These are phyloP conservation scores for Phenganax subtilis DNA, from an alignment of 92 coral and sea anemone species.

Conservation along the genomic window DNA sequence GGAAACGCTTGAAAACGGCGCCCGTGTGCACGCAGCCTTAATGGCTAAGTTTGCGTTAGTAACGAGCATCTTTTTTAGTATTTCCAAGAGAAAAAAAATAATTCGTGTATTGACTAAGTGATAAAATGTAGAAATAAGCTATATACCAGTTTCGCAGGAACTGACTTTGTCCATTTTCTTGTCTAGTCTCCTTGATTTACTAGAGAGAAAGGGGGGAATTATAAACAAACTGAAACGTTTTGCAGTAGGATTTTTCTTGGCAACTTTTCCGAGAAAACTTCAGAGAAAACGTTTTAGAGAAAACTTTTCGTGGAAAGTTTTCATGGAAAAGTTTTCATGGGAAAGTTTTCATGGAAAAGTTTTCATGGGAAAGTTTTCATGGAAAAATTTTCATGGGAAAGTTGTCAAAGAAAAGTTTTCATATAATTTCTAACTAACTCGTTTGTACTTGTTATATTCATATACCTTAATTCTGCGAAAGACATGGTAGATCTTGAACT, in stretches of 20 bases:
- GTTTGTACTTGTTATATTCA: background rate
- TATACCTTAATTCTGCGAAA: conserved; percentile 23
- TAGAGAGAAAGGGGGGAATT: background rate
- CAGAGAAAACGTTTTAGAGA: no score
- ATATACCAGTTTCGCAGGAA: conserved; percentile 28
- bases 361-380: no score
- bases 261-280: no score
- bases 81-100: conserved; percentile 21
- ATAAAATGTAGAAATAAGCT: background rate
- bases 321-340: no score
- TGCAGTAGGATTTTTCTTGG: no score
- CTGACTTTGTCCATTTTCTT: conserved; percentile 16
- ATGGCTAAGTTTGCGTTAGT: background rate
- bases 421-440: no score
- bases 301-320: no score
- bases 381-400: background rate
- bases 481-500: conserved; percentile 36
- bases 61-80: conserved; percentile 21
- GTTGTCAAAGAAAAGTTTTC: no score
- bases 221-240: background rate
- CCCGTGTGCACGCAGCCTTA: no score
- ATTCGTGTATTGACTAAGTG: no score
- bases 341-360: no score
- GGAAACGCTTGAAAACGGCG: no score
- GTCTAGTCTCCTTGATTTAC: conserved; percentile 25